These are phyloP conservation scores for Drosophila kanekoi DNA, from an alignment of 2,888 invertebrate species.

Conservation along the genomic window DNA sequence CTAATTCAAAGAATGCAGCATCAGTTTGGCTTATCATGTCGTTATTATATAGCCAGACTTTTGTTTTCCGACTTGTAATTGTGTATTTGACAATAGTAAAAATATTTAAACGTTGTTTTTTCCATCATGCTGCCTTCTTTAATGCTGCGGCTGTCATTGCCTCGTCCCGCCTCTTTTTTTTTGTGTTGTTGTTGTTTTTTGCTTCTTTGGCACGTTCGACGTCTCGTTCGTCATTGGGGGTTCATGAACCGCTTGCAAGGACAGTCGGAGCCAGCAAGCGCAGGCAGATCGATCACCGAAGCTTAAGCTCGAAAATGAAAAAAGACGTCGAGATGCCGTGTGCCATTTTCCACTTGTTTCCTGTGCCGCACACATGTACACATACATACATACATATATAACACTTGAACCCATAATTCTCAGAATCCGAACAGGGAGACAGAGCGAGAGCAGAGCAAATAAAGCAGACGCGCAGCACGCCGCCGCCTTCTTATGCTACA, in stretches of 20 bases:
- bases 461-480: slow-evolving; percentile 40
- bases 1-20: slow-evolving; percentile 33
- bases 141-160: slow-evolving; percentile 24
- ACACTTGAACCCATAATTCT: slow-evolving; percentile 75
- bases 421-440: slow-evolving; percentile 45
- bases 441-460: slow-evolving; percentile 19
- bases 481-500: slow-evolving; percentile 17
- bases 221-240: slow-evolving; percentile 62
- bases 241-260: slow-evolving; percentile 79
- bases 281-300: slow-evolving; percentile 66
- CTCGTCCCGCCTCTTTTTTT: slow-evolving; percentile 29
- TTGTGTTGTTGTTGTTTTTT: slow-evolving; percentile 19
- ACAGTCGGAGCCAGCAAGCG: slow-evolving; percentile 46
- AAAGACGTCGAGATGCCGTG: slow-evolving; percentile 47
- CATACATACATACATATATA: slow-evolving; percentile 2
- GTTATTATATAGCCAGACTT: slow-evolving; percentile 1
- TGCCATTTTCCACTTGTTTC: slow-evolving; percentile 70
- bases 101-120: slow-evolving; percentile 39
- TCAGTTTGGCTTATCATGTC: slow-evolving; percentile 1
- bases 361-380: slow-evolving; percentile 16
- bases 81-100: slow-evolving; percentile 33
- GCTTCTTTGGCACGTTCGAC: slow-evolving; percentile 66
- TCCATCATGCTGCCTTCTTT: slow-evolving; percentile 16
- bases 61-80: slow-evolving; percentile 19
- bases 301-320: slow-evolving; percentile 56